A percentile compares a stretch with the other conserved stretches of the same genome.
Conservation (phyloP, 2,797 vertebrate species). For the Pipistrellus kuhlii region DNA sequence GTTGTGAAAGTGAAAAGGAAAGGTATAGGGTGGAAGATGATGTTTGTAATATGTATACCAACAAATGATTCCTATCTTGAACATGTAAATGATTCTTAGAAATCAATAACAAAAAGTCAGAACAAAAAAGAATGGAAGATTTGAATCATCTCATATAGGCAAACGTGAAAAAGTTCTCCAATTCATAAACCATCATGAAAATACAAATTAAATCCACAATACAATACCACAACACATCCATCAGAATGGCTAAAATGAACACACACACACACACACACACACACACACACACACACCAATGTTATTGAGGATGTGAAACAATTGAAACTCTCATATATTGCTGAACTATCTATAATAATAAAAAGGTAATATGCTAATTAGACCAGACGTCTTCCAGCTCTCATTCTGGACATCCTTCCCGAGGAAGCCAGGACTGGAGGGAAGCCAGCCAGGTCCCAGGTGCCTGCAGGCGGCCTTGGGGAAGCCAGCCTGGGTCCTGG, state of each 20-base stretch:
- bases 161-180: constrained; percentile 23
- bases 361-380: too few relatives aligned
- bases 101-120: not conserved
- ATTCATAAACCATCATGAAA: not conserved
- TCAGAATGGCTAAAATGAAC: not conserved
- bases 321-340: not conserved
- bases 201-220: not conserved
- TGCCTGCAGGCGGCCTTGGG: too few relatives aligned
- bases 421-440: too few relatives aligned
- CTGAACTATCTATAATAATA: not conserved
- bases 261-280: not conserved
- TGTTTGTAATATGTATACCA: not conserved
- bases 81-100: constrained; percentile 4
- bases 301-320: not conserved
- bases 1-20: constrained; percentile 19
- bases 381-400: too few relatives aligned
- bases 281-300: not conserved
- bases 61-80: constrained; percentile 26
- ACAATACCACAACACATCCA: not conserved
- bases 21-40: not conserved
- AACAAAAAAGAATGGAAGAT: not conserved
- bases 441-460: too few relatives aligned
- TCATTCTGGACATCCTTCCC: too few relatives aligned
- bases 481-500: too few relatives aligned
- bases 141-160: not conserved